Evolutionary conservation across 2,113 vertebrate species (phyloP).

Genomic region (Stomatorhinus ivindoensis): DNA sequence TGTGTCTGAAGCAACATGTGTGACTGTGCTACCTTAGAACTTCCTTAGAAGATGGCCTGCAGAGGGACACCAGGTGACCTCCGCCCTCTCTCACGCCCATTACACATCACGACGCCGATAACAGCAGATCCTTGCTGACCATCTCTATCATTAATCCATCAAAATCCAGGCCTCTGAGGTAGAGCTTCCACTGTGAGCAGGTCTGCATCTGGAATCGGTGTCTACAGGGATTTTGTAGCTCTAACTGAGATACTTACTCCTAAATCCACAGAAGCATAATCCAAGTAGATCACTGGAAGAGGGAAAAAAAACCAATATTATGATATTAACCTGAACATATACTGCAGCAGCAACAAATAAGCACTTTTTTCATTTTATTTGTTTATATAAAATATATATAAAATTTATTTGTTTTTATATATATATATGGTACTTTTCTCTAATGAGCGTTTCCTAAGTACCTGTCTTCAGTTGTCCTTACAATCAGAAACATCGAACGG

Average conservation of each 20-base stretch:
- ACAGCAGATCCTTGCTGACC: background rate
- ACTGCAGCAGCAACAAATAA: background rate
- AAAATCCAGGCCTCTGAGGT: background rate
- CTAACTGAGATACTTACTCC: background rate
- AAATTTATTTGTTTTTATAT: too few species aligned
- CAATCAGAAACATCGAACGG: background rate
- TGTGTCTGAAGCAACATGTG: background rate
- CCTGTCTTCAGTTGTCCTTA: background rate
- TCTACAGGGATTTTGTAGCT: background rate
- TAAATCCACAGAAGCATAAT: background rate
- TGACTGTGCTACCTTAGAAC: background rate
- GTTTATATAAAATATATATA: too few species aligned
- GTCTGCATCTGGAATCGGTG: background rate
- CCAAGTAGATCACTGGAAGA: background rate
- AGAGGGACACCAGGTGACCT: background rate
- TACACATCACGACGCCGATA: background rate
- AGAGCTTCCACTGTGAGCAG: background rate
- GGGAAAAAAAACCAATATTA: background rate
- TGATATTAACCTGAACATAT: background rate
- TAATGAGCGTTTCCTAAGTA: background rate
- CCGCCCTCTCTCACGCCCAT: background rate
- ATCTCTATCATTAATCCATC: background rate
- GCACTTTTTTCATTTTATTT: background rate
- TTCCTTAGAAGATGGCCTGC: background rate
- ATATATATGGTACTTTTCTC: background rate